These are phyloP conservation scores for Pterocles gutturalis DNA, from an alignment of 2,113 vertebrate species.

Conservation along the genomic window DNA sequence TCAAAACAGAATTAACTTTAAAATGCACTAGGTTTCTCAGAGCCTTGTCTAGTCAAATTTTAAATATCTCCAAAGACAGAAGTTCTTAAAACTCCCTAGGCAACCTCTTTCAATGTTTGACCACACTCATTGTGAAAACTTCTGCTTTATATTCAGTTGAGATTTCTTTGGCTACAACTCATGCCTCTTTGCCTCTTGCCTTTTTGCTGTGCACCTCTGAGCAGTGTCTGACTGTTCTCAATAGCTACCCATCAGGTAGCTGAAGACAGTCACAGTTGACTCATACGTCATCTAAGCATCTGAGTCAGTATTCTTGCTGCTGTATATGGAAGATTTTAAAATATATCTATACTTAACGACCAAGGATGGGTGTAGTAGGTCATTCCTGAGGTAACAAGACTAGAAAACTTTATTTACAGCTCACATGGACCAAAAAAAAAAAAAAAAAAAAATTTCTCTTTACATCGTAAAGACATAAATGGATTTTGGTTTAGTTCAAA, in stretches of 20 bases:
- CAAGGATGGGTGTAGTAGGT: accelerated
- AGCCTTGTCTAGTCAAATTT: background rate
- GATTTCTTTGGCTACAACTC: background rate
- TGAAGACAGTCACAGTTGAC: background rate
- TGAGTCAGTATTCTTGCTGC: background rate
- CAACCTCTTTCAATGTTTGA: background rate
- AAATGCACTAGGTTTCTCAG: background rate
- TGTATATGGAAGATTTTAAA: background rate
- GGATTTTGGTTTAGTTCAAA: background rate
- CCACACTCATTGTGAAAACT: background rate
- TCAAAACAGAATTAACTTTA: background rate
- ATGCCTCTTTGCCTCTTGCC: background rate
- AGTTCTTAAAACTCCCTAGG: background rate
- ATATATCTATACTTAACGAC: background rate
- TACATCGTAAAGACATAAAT: background rate
- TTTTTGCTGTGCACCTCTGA: background rate
- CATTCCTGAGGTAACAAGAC: background rate
- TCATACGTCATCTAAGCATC: background rate
- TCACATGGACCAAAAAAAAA: background rate
- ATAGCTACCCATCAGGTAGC: background rate
- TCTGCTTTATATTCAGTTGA: background rate
- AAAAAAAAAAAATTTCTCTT: background rate
- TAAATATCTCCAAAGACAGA: background rate
- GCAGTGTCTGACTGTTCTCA: background rate
- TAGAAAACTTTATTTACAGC: background rate